phyloP scores from a whole-genome alignment of 2,113 vertebrate species.

The Panthera uncia region DNA sequence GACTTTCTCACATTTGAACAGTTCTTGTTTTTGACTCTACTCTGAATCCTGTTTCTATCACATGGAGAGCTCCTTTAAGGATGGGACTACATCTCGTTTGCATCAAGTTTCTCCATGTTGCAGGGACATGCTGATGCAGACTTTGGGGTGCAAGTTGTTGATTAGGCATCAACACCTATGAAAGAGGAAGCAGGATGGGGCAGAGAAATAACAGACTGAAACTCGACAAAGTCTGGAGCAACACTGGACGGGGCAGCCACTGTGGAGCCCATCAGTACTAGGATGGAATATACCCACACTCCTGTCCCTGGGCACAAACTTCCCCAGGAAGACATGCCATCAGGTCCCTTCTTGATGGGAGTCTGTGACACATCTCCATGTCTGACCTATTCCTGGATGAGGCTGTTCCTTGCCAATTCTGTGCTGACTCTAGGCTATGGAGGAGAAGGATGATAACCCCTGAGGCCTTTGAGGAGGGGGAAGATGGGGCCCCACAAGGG shows the following conservation, averaged over 20 bases:
- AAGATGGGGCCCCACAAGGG: rapidly evolving
- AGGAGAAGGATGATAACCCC: background rate
- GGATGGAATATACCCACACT: background rate
- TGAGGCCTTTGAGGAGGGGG: background rate
- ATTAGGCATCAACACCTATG: too few species aligned
- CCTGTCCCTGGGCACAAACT: background rate
- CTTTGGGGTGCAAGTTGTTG: background rate
- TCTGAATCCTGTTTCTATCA: background rate
- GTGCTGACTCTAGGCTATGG: background rate
- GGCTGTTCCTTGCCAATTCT: background rate
- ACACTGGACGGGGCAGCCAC: background rate
- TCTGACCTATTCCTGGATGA: background rate
- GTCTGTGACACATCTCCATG: background rate
- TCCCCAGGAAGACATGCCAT: background rate
- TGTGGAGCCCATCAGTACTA: too few species aligned
- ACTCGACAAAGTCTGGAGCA: background rate
- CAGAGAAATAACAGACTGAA: background rate
- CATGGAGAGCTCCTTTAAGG: background rate
- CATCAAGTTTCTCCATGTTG: background rate
- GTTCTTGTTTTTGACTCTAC: background rate
- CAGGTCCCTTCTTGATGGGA: too few species aligned
- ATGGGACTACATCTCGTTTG: background rate
- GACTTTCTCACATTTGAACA: background rate
- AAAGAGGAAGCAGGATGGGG: background rate
- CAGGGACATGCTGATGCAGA: background rate